Base-by-base conservation (phyloP, 2,113 vertebrate genomes). In the Cottus gobio region DNA sequence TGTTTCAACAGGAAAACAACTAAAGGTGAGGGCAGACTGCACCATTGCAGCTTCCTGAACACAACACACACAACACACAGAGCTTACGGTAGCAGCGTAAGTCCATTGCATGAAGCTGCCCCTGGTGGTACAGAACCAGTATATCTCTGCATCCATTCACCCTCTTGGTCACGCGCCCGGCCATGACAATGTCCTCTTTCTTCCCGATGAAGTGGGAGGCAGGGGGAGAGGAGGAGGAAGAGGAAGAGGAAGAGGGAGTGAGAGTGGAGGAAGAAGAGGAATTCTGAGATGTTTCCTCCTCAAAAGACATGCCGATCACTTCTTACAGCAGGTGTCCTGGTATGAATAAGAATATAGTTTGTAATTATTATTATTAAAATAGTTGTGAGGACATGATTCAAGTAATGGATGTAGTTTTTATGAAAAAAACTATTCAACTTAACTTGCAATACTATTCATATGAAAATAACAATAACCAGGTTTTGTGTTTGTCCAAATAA, bases 11-110 rank as follows among this genome's bases (percentile, higher is more conserved):
- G n/a, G 26, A 39, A 39, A 28, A 12, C 3, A 34, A 30, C 11
- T 9, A 34, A 31, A 61, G 42, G 13, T 18, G 18, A 73, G 20
- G 57, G 48, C 8, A 52, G 9, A 15, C 30, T 50, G 48, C 7
- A 65, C 3, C 31, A 48, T 28, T 24, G 22, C 30, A 31, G 3
- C 13, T 24, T 20, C 3, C 11, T 31, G 3, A n/a, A n/a, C 15
- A n/a, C 7, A 20, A 75, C 18, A 62, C 34, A 54, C 16, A 10
- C 20, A 66, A 66, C 94, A 66, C 94, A 64, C 16, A 34, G 16
- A 28, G 30, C 95, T 96, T 95, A 99, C 97, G 97, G 86, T 99
- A 99, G 89, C 98, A 99, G 64, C 93, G 96, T 75, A 93, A 93
- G 63, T 99, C 97, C 95, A 99, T 86, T 36, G 96, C 97, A 71